These are phyloP conservation scores for Microplitis deprimator DNA, from an alignment of 2,888 invertebrate species.

Conservation along the genomic window DNA sequence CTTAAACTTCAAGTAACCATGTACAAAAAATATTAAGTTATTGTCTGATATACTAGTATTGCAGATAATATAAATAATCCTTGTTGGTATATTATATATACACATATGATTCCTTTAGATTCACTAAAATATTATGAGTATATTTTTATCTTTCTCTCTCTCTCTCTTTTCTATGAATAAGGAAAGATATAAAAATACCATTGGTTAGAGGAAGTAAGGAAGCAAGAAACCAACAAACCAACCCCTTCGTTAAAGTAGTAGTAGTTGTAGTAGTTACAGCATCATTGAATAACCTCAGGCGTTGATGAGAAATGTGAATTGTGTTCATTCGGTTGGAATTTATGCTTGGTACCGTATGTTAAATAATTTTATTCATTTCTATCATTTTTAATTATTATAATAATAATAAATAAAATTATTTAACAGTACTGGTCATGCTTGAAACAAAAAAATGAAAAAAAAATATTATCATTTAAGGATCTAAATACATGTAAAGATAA, in stretches of 20 bases:
- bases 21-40: slow-evolving; percentile 38
- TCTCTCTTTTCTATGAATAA: too few species aligned
- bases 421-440: too few species aligned
- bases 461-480: slow-evolving; percentile 45
- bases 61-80: slow-evolving; percentile 58
- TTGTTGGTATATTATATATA: slow-evolving; percentile 12
- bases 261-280: slow-evolving; percentile 49
- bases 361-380: slow-evolving; percentile 18
- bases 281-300: slow-evolving; percentile 52
- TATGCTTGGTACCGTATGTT: slow-evolving; percentile 31
- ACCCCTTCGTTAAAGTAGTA: slow-evolving; percentile 62
- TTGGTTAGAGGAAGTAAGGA: slow-evolving; percentile 15
- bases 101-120: too few species aligned
- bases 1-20: not conserved
- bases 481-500: slow-evolving; percentile 40
- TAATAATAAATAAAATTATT: not conserved
- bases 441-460: too few species aligned
- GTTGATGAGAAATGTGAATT: slow-evolving; percentile 37
- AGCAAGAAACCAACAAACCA: slow-evolving; percentile 21
- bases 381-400: not conserved
- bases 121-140: too few species aligned
- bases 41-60: slow-evolving; percentile 48
- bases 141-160: too few species aligned
- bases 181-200: too few species aligned
- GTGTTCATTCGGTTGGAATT: slow-evolving; percentile 25